A percentile compares a stretch with the other conserved stretches of the same genome.
phyloP scores from a whole-genome alignment of 2,797 vertebrate species.

The Mormyrops boulengeri region DNA sequence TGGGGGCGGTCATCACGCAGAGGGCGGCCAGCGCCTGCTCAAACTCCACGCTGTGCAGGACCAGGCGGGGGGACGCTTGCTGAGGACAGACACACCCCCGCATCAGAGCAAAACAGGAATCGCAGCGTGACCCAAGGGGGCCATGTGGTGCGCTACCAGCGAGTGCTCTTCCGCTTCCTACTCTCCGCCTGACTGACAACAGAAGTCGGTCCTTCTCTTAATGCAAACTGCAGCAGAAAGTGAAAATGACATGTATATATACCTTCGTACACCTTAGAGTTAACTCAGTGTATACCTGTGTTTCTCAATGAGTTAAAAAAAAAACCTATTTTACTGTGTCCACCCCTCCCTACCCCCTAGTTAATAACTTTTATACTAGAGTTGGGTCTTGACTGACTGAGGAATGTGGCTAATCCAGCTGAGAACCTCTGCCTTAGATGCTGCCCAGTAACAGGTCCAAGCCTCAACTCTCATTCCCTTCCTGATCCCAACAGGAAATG shows the following conservation, averaged over 20 bases:
- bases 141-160: neutral
- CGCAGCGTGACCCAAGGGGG: neutral
- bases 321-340: neutral
- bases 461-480: neutral
- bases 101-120: constrained; percentile 12
- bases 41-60: constrained; percentile 82
- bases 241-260: neutral
- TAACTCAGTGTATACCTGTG: neutral
- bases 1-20: constrained; percentile 78
- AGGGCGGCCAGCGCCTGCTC: constrained; percentile 80
- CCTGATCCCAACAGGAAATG: neutral
- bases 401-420: neutral
- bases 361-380: neutral
- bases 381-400: neutral
- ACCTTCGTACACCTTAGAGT: neutral
- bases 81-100: constrained; percentile 40
- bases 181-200: neutral
- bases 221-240: neutral
- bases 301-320: neutral
- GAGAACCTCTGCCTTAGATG: neutral
- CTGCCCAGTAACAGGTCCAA: neutral
- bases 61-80: constrained; percentile 64
- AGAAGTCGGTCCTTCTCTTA: neutral
- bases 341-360: neutral
- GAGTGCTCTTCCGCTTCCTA: neutral